These are phyloP conservation scores for Sphenodon punctatus DNA, from an alignment of 2,797 vertebrate species.

Conservation along the genomic window DNA sequence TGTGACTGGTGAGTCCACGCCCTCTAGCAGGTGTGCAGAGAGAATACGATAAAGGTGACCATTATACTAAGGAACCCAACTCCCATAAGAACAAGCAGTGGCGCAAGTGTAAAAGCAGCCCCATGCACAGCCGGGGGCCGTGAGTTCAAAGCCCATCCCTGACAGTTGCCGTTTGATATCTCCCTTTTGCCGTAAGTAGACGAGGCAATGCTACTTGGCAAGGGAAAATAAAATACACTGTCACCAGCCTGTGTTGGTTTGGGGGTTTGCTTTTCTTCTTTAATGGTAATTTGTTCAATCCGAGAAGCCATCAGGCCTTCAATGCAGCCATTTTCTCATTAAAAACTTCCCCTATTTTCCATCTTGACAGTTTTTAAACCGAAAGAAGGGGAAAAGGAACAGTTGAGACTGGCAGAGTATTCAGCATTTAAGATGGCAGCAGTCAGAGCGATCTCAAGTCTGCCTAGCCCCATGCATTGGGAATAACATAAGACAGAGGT, in stretches of 20 bases:
- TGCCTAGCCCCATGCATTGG: too few relatives aligned
- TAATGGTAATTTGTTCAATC: slow-evolving; percentile 33
- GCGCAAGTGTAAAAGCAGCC: too few relatives aligned
- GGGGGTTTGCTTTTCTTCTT: slow-evolving; percentile 2
- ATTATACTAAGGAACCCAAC: too few relatives aligned
- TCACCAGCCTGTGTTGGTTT: slow-evolving; percentile 25
- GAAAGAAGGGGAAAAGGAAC: not conserved
- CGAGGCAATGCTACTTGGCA: slow-evolving; percentile 30
- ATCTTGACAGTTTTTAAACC: slow-evolving; percentile 55
- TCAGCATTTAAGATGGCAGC: slow-evolving; percentile 13
- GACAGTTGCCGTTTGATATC: too few relatives aligned
- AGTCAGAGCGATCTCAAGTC: not conserved
- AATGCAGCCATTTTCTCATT: slow-evolving; percentile 8
- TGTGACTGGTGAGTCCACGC: too few relatives aligned
- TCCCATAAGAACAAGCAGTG: too few relatives aligned
- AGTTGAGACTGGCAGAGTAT: slow-evolving; percentile 34
- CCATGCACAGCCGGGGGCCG: too few relatives aligned
- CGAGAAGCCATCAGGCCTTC: slow-evolving; percentile 46
- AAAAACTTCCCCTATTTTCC: slow-evolving; percentile 22
- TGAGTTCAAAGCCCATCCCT: too few relatives aligned
- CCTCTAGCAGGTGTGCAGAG: too few relatives aligned
- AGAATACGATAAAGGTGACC: too few relatives aligned
- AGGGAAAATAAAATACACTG: not conserved
- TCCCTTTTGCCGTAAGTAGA: not conserved
- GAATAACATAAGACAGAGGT: too few relatives aligned